These are phyloP conservation scores for Pteromalus puparum DNA, from an alignment of 1,140 invertebrate species.

Conservation along the genomic window DNA sequence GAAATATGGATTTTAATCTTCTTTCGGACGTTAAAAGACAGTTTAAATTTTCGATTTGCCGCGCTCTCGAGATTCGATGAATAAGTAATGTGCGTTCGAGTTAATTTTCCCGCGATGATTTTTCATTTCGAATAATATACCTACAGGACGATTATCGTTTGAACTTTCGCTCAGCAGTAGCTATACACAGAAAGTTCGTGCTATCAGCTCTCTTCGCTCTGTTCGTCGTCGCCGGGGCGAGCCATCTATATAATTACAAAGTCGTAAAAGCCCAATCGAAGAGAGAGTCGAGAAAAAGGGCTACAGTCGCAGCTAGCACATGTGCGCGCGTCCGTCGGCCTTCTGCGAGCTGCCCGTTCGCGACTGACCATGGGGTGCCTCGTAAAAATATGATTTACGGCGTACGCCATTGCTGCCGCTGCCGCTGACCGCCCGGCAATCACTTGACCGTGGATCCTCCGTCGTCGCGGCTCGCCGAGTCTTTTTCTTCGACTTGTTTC, in stretches of 20 bases:
- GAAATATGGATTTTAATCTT: constrained; percentile 43
- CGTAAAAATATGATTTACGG: constrained; percentile 70
- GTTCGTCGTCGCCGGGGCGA: neutral
- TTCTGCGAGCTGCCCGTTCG: constrained; percentile 44
- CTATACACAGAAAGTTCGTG: neutral
- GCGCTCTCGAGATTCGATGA: no score
- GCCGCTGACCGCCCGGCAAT: constrained; percentile 50
- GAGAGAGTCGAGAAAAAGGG: constrained; percentile 34
- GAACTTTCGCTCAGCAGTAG: neutral
- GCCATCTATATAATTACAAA: constrained; percentile 61
- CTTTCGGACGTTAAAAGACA: neutral
- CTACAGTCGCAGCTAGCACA: constrained; percentile 45
- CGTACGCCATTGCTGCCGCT: constrained; percentile 40
- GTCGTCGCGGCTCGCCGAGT: constrained; percentile 40
- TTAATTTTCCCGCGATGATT: neutral
- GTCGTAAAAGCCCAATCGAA: constrained; percentile 63
- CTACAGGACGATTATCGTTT: neutral
- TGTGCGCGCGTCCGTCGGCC: constrained; percentile 44
- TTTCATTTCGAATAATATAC: neutral
- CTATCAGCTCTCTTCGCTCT: neutral
- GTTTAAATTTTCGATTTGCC: neutral
- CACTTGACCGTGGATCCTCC: constrained; percentile 51
- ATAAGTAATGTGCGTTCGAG: no score
- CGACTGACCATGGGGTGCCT: constrained; percentile 64
- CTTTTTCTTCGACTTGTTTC: constrained; percentile 32